phyloP scores from a whole-genome alignment of 1,140 invertebrate species.

The Megalopta genalis region DNA sequence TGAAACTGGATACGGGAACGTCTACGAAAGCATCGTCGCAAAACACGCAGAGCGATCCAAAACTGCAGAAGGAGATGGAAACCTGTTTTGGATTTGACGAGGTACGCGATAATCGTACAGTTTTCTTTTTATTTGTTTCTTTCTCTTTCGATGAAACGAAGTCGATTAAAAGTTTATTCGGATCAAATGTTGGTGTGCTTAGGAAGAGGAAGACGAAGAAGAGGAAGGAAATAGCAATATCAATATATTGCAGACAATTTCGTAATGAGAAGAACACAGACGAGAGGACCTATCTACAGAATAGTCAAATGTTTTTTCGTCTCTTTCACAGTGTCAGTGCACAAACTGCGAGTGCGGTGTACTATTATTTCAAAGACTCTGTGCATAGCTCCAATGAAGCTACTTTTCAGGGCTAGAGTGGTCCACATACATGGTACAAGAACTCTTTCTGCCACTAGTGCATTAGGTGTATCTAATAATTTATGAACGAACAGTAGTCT shows the following conservation, averaged over 20 bases:
- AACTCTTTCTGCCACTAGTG: slow-evolving; percentile 61
- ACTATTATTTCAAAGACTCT: slow-evolving; percentile 59
- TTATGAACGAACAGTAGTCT: slow-evolving; percentile 61
- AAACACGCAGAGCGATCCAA: slow-evolving; percentile 77
- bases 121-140: background rate
- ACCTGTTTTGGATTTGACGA: slow-evolving; percentile 94
- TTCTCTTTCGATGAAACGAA: background rate
- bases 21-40: slow-evolving; percentile 59
- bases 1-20: slow-evolving; percentile 70
- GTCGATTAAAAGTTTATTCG: background rate
- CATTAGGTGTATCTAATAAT: slow-evolving; percentile 60
- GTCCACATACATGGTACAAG: slow-evolving; percentile 57
- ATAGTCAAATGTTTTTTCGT: slow-evolving; percentile 73
- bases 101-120: slow-evolving; percentile 70
- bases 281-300: slow-evolving; percentile 61
- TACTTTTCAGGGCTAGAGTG: slow-evolving; percentile 49
- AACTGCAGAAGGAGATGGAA: slow-evolving; percentile 85
- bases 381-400: slow-evolving; percentile 48
- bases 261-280: slow-evolving; percentile 70
- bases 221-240: slow-evolving; percentile 69
- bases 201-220: slow-evolving; percentile 73
- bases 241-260: slow-evolving; percentile 74
- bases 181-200: background rate
- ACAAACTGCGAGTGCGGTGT: slow-evolving; percentile 40
- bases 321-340: slow-evolving; percentile 61